phyloP scores from a whole-genome alignment of 2,888 invertebrate species.

The Tipula vernalis region DNA sequence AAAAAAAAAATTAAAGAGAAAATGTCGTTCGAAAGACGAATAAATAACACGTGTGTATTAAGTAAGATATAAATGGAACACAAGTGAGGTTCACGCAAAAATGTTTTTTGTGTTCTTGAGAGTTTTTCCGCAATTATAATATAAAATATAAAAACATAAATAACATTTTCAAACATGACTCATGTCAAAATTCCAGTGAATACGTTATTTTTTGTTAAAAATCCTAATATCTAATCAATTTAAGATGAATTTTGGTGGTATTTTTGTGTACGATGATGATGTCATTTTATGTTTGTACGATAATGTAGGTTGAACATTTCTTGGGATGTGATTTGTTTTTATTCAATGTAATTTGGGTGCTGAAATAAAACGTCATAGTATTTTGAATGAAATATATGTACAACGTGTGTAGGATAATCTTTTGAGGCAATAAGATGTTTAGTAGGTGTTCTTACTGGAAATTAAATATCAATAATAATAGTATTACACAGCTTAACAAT shows the following conservation, averaged over 20 bases:
- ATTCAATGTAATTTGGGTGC: not conserved
- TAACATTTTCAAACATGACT: not conserved
- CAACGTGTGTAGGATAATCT: not conserved
- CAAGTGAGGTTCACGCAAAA: not conserved
- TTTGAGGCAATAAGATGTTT: too few relatives aligned
- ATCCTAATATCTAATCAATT: not conserved
- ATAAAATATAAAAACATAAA: not conserved
- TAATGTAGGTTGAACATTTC: not conserved
- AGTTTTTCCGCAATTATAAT: not conserved
- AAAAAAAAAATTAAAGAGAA: not conserved
- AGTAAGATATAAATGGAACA: not conserved
- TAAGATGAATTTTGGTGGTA: not conserved
- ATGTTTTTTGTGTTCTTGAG: not conserved
- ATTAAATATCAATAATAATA: too few relatives aligned
- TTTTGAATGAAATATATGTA: not conserved
- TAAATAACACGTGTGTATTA: not conserved
- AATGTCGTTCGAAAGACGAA: not conserved
- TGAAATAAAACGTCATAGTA: not conserved
- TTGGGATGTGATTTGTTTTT: not conserved
- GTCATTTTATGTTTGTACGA: not conserved
- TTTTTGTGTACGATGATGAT: not conserved
- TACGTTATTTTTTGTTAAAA: not conserved
- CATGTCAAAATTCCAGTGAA: not conserved
- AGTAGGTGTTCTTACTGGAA: too few relatives aligned
- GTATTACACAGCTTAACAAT: too few relatives aligned